phyloP scores from a whole-genome alignment of 2,888 invertebrate genomes.

The Choristoneura rosaceana region DNA sequence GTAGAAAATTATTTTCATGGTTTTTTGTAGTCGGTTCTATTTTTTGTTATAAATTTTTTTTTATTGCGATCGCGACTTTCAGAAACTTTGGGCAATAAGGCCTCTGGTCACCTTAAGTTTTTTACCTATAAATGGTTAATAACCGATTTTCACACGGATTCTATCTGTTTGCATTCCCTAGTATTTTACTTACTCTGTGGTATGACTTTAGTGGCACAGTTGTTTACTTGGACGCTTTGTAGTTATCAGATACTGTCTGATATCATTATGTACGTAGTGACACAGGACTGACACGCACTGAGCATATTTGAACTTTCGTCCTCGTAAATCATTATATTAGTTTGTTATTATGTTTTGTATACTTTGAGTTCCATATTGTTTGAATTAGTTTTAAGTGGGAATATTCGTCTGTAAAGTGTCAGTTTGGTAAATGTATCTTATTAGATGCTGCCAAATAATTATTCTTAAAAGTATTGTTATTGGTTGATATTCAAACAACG shows the following conservation, averaged over 20 bases:
- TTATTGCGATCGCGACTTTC: too few relatives aligned
- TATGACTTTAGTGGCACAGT: constrained; percentile 9
- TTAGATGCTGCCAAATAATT: too few relatives aligned
- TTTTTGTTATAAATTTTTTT: too few relatives aligned
- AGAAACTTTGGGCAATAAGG: too few relatives aligned
- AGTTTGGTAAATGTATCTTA: too few relatives aligned
- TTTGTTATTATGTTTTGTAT: constrained; percentile 11
- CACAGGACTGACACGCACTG: constrained; percentile 15
- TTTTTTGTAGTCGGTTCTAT: too few relatives aligned
- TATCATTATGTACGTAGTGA: constrained; percentile 26
- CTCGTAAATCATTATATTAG: constrained; percentile 6
- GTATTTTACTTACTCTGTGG: background rate
- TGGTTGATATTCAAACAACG: constrained; percentile 47
- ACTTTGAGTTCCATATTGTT: constrained; percentile 63
- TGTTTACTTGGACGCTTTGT: constrained; percentile 14
- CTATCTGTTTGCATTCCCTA: background rate
- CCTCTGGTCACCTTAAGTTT: too few relatives aligned
- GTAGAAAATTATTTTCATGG: too few relatives aligned
- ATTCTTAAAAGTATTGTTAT: too few relatives aligned
- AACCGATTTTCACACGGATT: background rate
- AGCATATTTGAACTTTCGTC: constrained; percentile 11
- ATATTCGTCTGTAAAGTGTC: constrained; percentile 45
- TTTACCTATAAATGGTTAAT: background rate
- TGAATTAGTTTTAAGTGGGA: constrained; percentile 63
- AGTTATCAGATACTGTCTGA: constrained; percentile 26